Evolutionary conservation across 2,888 invertebrate species (phyloP), one percentile per base, ranked within the genome.

Genomic region (Diarsia rubi): DNA sequence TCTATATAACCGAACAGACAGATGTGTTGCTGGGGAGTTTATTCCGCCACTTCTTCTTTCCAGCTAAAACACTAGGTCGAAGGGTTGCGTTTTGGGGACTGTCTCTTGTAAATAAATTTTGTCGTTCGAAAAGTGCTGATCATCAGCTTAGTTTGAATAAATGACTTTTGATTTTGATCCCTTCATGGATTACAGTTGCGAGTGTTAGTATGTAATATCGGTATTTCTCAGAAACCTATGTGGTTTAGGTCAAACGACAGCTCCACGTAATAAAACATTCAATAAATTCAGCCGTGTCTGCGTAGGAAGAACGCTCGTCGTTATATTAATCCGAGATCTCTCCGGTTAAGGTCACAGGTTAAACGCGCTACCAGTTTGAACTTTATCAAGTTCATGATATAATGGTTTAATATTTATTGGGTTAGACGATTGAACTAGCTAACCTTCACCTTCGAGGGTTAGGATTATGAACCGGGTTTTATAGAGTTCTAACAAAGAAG

Each of bases 261-360:
- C 24, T 19, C n/a, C n/a, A 6, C 12, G 44, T 45, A 27, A 60
- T 42, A 42, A 68, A 72, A 37, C 24, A 74, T 27, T 73, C 1
- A 16, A 57, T 66, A 75, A 47, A 47, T 42, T 31, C 57, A 31
- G 12, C 47, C n/a, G 31, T 21, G 12, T 67, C 16, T 49, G 24
- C 42, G 75, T 75, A 9, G 67, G 67, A 57, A 27, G 42, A 42
- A 8, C 42, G 57, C 67, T 67, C 75, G 9, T 66, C 47, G 31
- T n/a, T 57, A 24, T 59, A 75, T 75, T 49, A 59, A 66, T 59
- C 24, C 24, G 31, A 75, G 74, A 67, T 75, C 47, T 21, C 24
- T 2, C 3, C 3, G 16, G 57, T 9, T 8, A 62, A 76, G 75
- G 77, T 69, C 45, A 27, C 6, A 77, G 77, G 60, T 69, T 16